Evolutionary conservation across 2,797 vertebrate species (phyloP).

Genomic region (Macroramphosus scolopax): DNA sequence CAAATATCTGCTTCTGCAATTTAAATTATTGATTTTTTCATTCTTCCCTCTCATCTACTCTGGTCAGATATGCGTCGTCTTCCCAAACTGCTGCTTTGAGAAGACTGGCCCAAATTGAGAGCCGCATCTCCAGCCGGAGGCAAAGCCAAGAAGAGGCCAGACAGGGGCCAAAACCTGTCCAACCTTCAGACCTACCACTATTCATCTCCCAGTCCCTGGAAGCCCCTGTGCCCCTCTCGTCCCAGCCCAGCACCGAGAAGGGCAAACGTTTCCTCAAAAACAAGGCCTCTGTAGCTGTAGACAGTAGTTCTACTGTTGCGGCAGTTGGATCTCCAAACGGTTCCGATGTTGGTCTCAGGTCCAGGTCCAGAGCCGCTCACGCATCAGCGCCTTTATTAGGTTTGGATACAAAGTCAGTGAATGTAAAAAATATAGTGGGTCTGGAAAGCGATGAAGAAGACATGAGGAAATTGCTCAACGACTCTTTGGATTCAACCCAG

Average conservation of each 20-base stretch:
- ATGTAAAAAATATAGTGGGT: constrained; percentile 29
- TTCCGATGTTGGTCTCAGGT: not conserved
- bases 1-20: too few relatives aligned
- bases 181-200: not conserved
- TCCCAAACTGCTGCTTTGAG: constrained; percentile 62
- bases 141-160: not conserved
- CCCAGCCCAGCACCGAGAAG: constrained; percentile 39
- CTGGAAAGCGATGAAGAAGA: constrained; percentile 82
- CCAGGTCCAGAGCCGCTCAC: constrained; percentile 10
- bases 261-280: constrained; percentile 75
- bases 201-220: constrained; percentile 2
- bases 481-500: constrained; percentile 58
- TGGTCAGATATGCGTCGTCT: constrained; percentile 38
- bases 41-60: not conserved
- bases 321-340: not conserved
- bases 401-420: not conserved
- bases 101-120: constrained; percentile 78
- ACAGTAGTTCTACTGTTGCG: too few relatives aligned
- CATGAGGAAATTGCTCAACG: constrained; percentile 67
- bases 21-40: too few relatives aligned
- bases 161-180: constrained; percentile 1
- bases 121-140: constrained; percentile 61
- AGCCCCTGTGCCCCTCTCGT: constrained; percentile 8
- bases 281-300: constrained; percentile 1
- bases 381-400: not conserved